These are phyloP conservation scores for Cyphomyrus discorhynchus DNA, from an alignment of 2,113 vertebrate species.

Conservation along the genomic window DNA sequence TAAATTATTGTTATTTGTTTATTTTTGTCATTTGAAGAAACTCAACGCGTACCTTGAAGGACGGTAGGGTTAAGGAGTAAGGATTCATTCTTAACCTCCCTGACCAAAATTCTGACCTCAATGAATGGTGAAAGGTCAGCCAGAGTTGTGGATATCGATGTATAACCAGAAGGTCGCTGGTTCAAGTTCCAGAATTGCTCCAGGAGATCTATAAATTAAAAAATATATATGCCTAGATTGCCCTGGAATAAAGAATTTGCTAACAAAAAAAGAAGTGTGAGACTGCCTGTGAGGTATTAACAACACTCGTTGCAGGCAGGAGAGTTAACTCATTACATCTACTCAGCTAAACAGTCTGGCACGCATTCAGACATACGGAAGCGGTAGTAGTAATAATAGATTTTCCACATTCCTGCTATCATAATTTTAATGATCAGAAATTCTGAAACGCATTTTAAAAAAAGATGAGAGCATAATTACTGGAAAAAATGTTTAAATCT, in stretches of 20 bases:
- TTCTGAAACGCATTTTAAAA: constrained; percentile 47
- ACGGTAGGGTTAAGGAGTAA: constrained; percentile 13
- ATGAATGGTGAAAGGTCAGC: background rate
- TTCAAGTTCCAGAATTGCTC: background rate
- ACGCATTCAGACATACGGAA: constrained; percentile 27
- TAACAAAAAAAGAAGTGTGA: background rate
- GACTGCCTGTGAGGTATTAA: background rate
- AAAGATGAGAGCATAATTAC: constrained; percentile 40
- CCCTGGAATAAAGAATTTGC: background rate
- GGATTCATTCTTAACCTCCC: background rate
- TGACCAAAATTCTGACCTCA: background rate
- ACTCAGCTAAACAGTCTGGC: background rate
- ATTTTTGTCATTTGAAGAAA: constrained; percentile 42
- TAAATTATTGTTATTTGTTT: constrained; percentile 57
- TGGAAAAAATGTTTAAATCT: constrained; percentile 42
- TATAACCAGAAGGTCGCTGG: background rate
- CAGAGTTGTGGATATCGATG: background rate
- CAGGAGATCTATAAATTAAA: background rate
- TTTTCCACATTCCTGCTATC: constrained; percentile 46
- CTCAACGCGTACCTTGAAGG: background rate
- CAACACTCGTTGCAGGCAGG: background rate
- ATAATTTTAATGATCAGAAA: constrained; percentile 47
- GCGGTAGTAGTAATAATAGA: constrained; percentile 26
- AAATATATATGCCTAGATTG: background rate
- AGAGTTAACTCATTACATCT: background rate